Percentiles rank a stretch among this genome's conserved stretches.
Conservation (phyloP, 1,140 invertebrate genomes). For the Orussus abietinus region DNA sequence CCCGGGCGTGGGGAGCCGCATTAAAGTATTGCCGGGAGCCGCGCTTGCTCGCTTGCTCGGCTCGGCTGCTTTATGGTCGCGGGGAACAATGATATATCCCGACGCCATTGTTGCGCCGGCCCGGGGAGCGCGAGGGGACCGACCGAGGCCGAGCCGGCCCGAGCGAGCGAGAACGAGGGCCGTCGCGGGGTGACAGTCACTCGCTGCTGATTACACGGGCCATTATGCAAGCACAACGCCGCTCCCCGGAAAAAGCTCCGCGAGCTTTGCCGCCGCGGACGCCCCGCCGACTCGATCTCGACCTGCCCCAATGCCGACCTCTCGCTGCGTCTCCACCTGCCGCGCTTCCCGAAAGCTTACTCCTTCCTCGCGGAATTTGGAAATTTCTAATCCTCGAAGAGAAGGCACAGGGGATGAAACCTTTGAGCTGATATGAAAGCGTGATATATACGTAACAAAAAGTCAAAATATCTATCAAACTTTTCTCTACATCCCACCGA, state of each 20-base stretch:
- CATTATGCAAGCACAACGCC: conserved; percentile 37
- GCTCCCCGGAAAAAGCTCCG: not conserved
- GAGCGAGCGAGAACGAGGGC: not conserved
- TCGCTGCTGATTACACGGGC: conserved; percentile 37
- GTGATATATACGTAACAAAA: too few species aligned
- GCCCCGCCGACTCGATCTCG: too few species aligned
- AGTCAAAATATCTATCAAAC: too few species aligned
- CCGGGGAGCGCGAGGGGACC: conserved; percentile 19
- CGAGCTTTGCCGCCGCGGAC: too few species aligned
- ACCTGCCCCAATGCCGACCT: too few species aligned
- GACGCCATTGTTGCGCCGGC: conserved; percentile 27
- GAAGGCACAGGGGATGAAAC: too few species aligned
- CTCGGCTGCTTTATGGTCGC: conserved; percentile 22
- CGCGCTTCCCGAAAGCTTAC: not conserved
- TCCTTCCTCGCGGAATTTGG: not conserved
- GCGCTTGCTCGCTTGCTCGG: conserved; percentile 7
- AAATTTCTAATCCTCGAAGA: not conserved
- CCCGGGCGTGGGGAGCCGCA: conserved; percentile 18
- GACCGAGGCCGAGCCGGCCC: conserved; percentile 8
- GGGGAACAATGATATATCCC: conserved; percentile 33
- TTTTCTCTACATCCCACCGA: too few species aligned
- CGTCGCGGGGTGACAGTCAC: conserved; percentile 26
- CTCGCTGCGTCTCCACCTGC: not conserved
- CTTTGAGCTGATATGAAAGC: too few species aligned
- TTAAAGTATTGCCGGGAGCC: conserved; percentile 32